Percentiles rank a stretch among this genome's conserved stretches.
These are phyloP conservation scores for Forbesichthys agassizii DNA, from an alignment of 2,113 vertebrate species.

Conservation along the genomic window DNA sequence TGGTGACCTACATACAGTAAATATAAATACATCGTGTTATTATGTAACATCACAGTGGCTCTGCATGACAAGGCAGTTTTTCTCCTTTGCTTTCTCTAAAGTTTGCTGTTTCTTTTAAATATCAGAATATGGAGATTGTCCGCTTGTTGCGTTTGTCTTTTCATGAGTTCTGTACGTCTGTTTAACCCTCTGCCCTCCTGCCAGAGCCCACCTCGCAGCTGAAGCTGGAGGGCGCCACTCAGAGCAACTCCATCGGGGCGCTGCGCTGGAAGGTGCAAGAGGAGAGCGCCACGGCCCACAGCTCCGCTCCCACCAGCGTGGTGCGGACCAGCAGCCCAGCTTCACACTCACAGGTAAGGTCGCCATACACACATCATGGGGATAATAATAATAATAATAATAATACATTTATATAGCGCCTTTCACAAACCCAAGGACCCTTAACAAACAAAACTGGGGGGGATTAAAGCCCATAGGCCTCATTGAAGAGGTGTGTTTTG, in stretches of 20 bases:
- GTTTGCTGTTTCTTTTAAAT: not conserved
- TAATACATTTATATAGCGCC: no score
- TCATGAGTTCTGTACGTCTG: not conserved
- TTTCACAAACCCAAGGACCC: no score
- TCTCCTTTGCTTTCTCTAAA: not conserved
- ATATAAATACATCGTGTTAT: not conserved
- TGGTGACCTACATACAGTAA: not conserved
- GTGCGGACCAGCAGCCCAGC: constrained; percentile 6
- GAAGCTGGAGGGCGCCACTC: constrained; percentile 38
- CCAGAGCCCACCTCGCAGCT: constrained; percentile 16
- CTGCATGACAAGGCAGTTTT: not conserved
- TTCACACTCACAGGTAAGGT: constrained; percentile 57
- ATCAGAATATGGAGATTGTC: no score
- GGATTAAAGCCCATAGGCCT: no score
- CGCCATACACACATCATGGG: not conserved
- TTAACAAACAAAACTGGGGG: no score
- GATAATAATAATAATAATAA: no score
- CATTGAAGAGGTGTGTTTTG: no score
- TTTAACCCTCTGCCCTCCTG: not conserved
- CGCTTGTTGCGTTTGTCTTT: no score
- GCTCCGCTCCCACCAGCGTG: constrained; percentile 64
- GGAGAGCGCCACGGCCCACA: constrained; percentile 61
- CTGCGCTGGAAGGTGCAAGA: constrained; percentile 69
- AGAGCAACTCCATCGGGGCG: constrained; percentile 71
- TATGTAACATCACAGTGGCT: not conserved